These are phyloP conservation scores for Archegozetes longisetosus DNA, from an alignment of 1,140 invertebrate species.

Conservation along the genomic window DNA sequence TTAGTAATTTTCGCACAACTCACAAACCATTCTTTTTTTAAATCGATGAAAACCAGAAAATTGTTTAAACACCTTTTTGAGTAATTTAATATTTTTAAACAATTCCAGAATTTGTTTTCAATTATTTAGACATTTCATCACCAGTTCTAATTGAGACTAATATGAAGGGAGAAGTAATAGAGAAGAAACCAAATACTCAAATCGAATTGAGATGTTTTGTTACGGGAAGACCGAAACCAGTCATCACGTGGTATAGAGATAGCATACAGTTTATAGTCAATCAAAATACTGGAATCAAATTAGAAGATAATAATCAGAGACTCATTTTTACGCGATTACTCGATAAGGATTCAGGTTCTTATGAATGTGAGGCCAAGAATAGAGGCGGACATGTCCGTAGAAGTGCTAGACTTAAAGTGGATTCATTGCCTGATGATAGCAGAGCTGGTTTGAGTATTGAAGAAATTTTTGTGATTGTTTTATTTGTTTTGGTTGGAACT, in stretches of 20 bases:
- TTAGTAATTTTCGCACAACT: no score
- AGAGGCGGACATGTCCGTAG: slow-evolving; percentile 13
- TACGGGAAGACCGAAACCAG: slow-evolving; percentile 19
- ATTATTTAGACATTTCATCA: slow-evolving; percentile 1
- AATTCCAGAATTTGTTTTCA: background rate
- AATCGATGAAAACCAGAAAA: no score
- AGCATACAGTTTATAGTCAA: slow-evolving; percentile 9
- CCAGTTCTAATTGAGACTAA: slow-evolving; percentile 19
- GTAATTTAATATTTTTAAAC: no score
- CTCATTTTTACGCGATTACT: slow-evolving; percentile 16
- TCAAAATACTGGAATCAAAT: slow-evolving; percentile 13
- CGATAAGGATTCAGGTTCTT: slow-evolving; percentile 17
- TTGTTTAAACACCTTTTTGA: no score
- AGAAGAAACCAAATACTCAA: slow-evolving; percentile 7
- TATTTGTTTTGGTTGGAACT: slow-evolving; percentile 15
- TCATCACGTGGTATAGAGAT: slow-evolving; percentile 20
- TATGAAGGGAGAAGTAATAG: slow-evolving; percentile 15
- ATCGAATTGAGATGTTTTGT: slow-evolving; percentile 21
- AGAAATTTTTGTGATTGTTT: slow-evolving; percentile 5
- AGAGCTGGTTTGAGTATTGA: background rate
- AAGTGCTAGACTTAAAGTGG: slow-evolving; percentile 13
- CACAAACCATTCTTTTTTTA: no score
- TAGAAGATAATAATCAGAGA: slow-evolving; percentile 13
- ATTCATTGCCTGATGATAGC: background rate
- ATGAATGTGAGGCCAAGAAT: slow-evolving; percentile 17